These are phyloP conservation scores for Ametastegia equiseti DNA, from an alignment of 2,888 invertebrate species.

Conservation along the genomic window DNA sequence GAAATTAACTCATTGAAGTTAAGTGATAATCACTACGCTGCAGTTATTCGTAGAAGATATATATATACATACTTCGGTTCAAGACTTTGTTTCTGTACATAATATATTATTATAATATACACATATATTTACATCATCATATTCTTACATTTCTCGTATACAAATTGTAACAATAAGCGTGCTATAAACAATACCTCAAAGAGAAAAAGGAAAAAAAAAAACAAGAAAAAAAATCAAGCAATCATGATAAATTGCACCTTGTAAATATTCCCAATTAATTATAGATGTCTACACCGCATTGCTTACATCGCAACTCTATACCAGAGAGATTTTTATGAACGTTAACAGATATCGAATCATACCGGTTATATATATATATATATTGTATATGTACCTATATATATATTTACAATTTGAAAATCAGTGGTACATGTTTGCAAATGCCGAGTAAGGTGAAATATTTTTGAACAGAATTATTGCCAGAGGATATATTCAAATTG, in stretches of 20 bases:
- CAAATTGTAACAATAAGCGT: slow-evolving; percentile 23
- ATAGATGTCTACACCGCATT: background rate
- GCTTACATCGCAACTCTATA: background rate
- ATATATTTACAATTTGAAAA: slow-evolving; percentile 42
- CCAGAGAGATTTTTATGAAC: slow-evolving; percentile 21
- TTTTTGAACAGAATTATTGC: slow-evolving; percentile 8
- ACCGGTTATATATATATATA: slow-evolving; percentile 15
- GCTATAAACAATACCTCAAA: slow-evolving; percentile 19
- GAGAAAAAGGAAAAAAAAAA: too few relatives aligned
- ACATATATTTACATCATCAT: background rate
- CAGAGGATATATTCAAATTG: background rate
- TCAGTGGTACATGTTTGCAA: background rate
- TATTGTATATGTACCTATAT: background rate
- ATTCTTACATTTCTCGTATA: background rate
- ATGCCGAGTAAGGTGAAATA: background rate
- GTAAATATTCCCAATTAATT: slow-evolving; percentile 22
- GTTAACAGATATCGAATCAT: background rate
- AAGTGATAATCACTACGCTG: background rate
- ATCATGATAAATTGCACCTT: background rate
- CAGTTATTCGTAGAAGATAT: background rate
- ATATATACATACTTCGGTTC: background rate
- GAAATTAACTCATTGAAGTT: background rate
- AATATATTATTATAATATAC: background rate
- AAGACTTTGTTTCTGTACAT: slow-evolving; percentile 12
- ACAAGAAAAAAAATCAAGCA: background rate